Percentiles rank a stretch among this genome's conserved stretches.
These are phyloP conservation scores for Rhinogobio ventralis DNA, from an alignment of 2,797 vertebrate genomes.

Conservation along the genomic window DNA sequence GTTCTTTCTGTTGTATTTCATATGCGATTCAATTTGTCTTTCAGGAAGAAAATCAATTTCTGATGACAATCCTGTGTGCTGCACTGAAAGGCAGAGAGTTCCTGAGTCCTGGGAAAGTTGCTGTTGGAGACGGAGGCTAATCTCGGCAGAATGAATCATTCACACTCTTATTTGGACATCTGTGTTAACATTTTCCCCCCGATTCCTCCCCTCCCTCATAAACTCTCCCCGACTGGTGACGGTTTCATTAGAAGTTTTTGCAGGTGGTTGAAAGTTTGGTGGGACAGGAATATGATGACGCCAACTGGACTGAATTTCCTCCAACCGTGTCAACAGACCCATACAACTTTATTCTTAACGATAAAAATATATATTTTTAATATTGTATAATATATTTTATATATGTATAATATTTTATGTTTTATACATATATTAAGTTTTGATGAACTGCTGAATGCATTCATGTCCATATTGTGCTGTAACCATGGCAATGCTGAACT, in stretches of 20 bases:
- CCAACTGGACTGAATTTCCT: constrained; percentile 46
- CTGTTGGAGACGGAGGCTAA: constrained; percentile 88
- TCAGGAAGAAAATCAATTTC: constrained; percentile 99
- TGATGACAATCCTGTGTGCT: constrained; percentile 94
- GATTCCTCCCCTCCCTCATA: constrained; percentile 59
- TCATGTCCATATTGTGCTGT: constrained; percentile 21
- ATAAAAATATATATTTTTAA: neutral
- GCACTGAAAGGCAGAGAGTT: constrained; percentile 90
- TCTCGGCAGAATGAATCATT: constrained; percentile 88
- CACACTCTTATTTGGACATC: constrained; percentile 87
- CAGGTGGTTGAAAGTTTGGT: constrained; percentile 80
- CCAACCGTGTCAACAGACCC: neutral
- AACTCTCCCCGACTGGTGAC: constrained; percentile 83
- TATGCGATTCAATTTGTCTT: constrained; percentile 98
- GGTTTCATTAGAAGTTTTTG: constrained; percentile 87
- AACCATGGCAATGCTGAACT: constrained; percentile 42
- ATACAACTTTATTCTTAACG: neutral
- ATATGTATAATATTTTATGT: neutral
- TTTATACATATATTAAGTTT: neutral
- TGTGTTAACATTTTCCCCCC: constrained; percentile 82
- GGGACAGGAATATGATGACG: constrained; percentile 66
- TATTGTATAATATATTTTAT: neutral
- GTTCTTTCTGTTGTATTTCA: constrained; percentile 96
- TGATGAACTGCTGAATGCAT: neutral
- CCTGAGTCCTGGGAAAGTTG: constrained; percentile 95